Conservation (phyloP, 2,888 invertebrate genomes). For the Amphiduros pacificus region DNA sequence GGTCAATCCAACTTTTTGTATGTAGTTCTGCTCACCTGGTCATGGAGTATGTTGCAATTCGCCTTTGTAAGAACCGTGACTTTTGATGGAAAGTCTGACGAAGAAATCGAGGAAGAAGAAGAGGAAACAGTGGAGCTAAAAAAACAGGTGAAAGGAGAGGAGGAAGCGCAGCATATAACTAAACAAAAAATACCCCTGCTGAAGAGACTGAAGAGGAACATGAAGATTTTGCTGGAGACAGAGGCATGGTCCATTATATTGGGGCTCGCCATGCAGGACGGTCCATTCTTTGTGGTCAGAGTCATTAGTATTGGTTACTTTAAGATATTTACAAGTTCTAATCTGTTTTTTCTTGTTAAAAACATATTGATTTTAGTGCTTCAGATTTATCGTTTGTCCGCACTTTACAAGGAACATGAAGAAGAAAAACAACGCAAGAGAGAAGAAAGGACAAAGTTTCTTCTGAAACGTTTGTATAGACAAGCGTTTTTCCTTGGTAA, state of each 20-base stretch:
- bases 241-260: conserved; percentile 3
- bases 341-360: neutral
- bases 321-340: neutral
- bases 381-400: neutral
- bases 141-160: too few relatives aligned
- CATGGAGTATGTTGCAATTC: conserved; percentile 13
- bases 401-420: neutral
- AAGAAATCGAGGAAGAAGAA: conserved; percentile 8
- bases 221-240: neutral
- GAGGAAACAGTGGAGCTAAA: neutral
- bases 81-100: neutral
- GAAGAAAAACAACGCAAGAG: neutral
- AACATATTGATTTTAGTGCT: conserved; percentile 1
- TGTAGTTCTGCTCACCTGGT: neutral
- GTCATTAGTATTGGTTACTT: neutral
- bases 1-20: conserved; percentile 28
- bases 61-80: conserved; percentile 2
- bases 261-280: neutral
- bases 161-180: too few relatives aligned
- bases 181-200: too few relatives aligned
- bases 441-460: neutral
- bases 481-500: too few relatives aligned
- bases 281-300: neutral
- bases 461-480: too few relatives aligned
- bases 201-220: neutral